Conservation (phyloP, 2,888 invertebrate genomes). For the Euphydryas editha region DNA sequence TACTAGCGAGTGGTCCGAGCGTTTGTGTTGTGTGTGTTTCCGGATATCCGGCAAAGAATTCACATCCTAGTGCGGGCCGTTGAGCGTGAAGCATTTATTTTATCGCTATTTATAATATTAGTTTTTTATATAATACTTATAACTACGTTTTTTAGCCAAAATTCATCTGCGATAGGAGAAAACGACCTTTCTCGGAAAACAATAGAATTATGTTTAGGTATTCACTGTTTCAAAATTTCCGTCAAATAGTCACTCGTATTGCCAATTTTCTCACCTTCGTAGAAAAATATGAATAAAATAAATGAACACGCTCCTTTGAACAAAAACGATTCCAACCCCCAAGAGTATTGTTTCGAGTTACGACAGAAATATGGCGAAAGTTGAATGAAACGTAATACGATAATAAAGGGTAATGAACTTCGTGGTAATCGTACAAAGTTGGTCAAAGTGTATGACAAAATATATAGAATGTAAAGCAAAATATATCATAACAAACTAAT, state of each 20-base stretch:
- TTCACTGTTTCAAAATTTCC: slow-evolving; percentile 2
- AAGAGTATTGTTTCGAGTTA: slow-evolving; percentile 12
- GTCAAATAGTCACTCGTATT: slow-evolving; percentile 1
- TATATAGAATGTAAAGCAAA: background rate
- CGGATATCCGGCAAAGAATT: too few species aligned
- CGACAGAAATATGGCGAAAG: slow-evolving; percentile 28
- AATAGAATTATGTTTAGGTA: background rate
- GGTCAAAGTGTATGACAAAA: background rate
- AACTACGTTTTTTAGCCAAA: background rate
- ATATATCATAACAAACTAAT: too few species aligned
- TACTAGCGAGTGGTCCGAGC: too few species aligned
- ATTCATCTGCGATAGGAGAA: background rate
- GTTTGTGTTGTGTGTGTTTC: too few species aligned
- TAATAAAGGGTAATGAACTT: slow-evolving; percentile 12
- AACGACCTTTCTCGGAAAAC: background rate
- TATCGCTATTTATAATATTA: too few species aligned
- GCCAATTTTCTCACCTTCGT: slow-evolving; percentile 23
- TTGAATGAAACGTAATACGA: slow-evolving; percentile 20
- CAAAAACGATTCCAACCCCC: slow-evolving; percentile 30
- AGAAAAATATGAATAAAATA: slow-evolving; percentile 61
- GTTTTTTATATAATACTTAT: background rate
- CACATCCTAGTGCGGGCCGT: too few species aligned
- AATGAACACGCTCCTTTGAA: slow-evolving; percentile 51
- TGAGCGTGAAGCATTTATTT: too few species aligned
- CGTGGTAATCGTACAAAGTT: background rate